Conservation (phyloP, 2,113 vertebrate species). For the Otocyon megalotis region DNA sequence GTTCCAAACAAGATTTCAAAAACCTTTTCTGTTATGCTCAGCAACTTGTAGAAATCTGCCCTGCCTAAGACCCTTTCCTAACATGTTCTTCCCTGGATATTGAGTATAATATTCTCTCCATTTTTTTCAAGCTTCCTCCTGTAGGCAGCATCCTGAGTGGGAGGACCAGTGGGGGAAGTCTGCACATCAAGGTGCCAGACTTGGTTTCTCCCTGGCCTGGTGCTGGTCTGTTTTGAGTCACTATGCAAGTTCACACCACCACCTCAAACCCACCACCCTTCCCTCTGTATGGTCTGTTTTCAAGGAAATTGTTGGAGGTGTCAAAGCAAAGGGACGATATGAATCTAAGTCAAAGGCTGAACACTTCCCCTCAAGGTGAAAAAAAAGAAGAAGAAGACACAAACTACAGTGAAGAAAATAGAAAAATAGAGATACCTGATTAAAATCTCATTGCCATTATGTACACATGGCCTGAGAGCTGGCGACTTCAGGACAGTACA, state of each 20-base stretch:
- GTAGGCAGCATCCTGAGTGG: neutral
- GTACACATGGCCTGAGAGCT: neutral
- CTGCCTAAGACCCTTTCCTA: too few species aligned
- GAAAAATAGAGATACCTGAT: neutral
- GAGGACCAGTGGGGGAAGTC: accelerated
- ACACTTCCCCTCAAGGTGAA: neutral
- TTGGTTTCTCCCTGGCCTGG: neutral
- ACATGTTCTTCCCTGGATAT: neutral
- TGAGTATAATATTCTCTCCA: neutral
- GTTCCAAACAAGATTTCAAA: neutral
- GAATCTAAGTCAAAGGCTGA: neutral
- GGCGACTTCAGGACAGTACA: neutral
- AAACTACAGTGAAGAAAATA: neutral
- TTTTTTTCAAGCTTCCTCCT: neutral
- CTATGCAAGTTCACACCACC: neutral
- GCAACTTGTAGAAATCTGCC: neutral
- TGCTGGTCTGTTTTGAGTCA: neutral
- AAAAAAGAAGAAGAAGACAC: neutral
- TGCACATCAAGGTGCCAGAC: neutral
- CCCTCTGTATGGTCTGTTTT: neutral
- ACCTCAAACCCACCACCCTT: neutral
- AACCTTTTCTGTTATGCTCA: neutral
- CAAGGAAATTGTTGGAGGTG: neutral
- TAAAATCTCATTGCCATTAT: neutral
- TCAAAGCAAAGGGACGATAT: neutral